Evolutionary conservation across 1,140 invertebrate genomes (phyloP), one percentile per base, ranked within the genome.

Genomic region (Saccostrea glomerata): DNA sequence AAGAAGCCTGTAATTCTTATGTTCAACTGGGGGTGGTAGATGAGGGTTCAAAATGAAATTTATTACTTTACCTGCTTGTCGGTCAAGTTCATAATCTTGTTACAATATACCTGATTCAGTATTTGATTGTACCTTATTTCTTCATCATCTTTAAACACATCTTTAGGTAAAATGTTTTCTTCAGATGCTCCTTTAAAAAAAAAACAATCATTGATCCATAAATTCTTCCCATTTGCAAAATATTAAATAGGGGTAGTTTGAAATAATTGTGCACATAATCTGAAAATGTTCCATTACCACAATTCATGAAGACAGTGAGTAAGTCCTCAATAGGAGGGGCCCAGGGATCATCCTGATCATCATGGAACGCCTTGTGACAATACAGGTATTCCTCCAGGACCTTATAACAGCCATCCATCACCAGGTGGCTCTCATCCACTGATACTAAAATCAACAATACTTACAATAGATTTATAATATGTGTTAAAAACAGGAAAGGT

Each of bases 281-380:
- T 20, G 30, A 7, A 63, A 20, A 63, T 20, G n/a, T 0, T 25
- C 12, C 30, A 73, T 82, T 89, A 89, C 89, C 89, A 89, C 83
- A 89, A 55, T 89, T 89, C 77, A 86, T 87, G 55, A 89, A 85
- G 1, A 86, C 58, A 56, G 89, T 47, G 13, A 89, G 60, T 5
- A 89, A 84, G 55, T 89, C 89, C 30, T 83, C 66, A 36, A 89
- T 82, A 6, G 63, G 7, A n/a, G 89, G 89, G 11, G 82, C 70
- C 89, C 89, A 89, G 7, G 89, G 58, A 36, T 83, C 17, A 0
- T 54, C 13, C 60, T 87, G 55, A 83, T 58, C 55, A 2, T 60
- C 55, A 40, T 54, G 73, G 36, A 87, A 89, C 60, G 82, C 82
- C 20, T 87, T 70, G 30, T 87, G 70, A 85, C 83, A 77, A 30